A percentile compares a stretch with the other conserved stretches of the same genome.
These are phyloP conservation scores for Knipowitschia caucasica DNA, from an alignment of 2,797 vertebrate genomes.

Conservation along the genomic window DNA sequence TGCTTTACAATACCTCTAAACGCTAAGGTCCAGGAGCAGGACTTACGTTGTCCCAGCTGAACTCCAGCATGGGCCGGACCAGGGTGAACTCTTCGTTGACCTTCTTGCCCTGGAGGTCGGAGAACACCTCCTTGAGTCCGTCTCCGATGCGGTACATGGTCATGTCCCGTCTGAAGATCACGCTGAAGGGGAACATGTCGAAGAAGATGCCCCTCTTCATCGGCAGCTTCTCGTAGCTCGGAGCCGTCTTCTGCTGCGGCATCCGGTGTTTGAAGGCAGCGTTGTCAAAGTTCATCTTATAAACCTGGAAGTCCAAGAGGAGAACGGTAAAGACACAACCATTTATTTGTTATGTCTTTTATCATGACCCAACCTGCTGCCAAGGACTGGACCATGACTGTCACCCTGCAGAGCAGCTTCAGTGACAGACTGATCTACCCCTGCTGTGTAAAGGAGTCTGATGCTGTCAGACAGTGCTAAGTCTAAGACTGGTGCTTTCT, in stretches of 20 bases:
- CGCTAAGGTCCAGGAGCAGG: no score
- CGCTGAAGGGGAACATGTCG: slow-evolving; percentile 79
- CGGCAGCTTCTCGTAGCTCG: slow-evolving; percentile 77
- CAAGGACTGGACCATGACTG: no score
- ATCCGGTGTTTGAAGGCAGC: slow-evolving; percentile 78
- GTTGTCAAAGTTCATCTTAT: slow-evolving; percentile 81
- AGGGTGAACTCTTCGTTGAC: slow-evolving; percentile 78
- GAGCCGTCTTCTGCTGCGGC: slow-evolving; percentile 77
- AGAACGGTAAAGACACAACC: background rate
- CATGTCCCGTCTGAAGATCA: slow-evolving; percentile 78
- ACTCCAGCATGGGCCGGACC: slow-evolving; percentile 78
- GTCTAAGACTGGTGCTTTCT: no score
- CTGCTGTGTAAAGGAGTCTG: no score
- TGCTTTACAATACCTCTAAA: no score
- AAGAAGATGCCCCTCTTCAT: slow-evolving; percentile 79
- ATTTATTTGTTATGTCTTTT: slow-evolving; percentile 18
- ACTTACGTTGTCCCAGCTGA: slow-evolving; percentile 80
- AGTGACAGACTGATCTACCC: no score
- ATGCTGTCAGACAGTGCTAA: no score
- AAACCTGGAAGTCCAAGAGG: slow-evolving; percentile 55
- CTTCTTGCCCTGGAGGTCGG: slow-evolving; percentile 77
- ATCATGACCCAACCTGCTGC: no score
- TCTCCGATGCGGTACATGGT: slow-evolving; percentile 78
- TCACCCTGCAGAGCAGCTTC: no score
- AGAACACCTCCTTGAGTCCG: slow-evolving; percentile 78